Evolutionary conservation across 2,888 invertebrate species (phyloP), one percentile per base, ranked within the genome.

Genomic region (Exephanes ischioxanthus): DNA sequence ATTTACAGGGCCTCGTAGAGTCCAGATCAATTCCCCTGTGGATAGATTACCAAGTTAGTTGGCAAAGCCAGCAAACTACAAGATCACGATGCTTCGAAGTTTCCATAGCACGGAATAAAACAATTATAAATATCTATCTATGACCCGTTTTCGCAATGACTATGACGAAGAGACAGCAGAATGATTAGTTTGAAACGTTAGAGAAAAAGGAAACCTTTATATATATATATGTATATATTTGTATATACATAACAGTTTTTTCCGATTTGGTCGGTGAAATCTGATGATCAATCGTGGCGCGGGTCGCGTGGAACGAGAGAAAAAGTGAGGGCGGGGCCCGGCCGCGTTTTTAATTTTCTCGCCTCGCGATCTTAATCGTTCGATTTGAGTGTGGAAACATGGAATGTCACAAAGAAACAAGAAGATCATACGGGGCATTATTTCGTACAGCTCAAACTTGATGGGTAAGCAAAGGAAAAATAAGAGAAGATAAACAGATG

Each of bases 321-420:
- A 61, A 33, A 71, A 53, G 6, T n/a, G 9, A 55, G 61, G 3
- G 41, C 22, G 11, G 73, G 30, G 3, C 48, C 63, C 41, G 45
- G 22, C 26, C 26, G 33, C 51, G 71, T 72, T 76, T 61, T 41
- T 61, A 30, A 5, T 45, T 53, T 75, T 70, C 72, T 70, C 75
- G 51, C 71, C 72, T 67, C 48, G 71, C 66, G 70, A 61, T 53
- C 72, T 78, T 79, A 37, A 55, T 68, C 63, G 85, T 85, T 73
- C 83, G 83, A 63, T 87, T 86, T 86, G 87, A 90, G 91, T 91
- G 90, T 90, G 90, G 89, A 92, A 91, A 90, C 90, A 91, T 92
- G 92, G 92, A 92, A 92, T 92, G 92, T 93, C 89, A 90, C 88
- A 92, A 92, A 85, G 92, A 92, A 78, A 91, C 86, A 90, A 91